phyloP scores from a whole-genome alignment of 2,113 vertebrate genomes.

The Drymodes brunneopygia region DNA sequence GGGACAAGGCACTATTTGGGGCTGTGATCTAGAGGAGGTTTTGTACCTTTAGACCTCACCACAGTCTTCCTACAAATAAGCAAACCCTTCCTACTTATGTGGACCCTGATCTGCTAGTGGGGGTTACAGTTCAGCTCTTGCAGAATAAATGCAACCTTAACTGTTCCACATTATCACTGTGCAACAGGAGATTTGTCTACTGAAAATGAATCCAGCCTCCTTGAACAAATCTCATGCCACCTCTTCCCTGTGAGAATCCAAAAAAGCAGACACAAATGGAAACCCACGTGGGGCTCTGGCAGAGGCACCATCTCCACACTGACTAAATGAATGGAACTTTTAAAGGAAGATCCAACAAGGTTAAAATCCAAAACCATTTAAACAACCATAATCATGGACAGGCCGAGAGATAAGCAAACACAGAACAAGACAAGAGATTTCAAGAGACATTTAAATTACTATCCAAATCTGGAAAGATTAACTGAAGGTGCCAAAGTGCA shows the following conservation, averaged over 20 bases:
- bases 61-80: neutral
- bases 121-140: neutral
- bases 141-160: neutral
- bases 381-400: conserved; percentile 45
- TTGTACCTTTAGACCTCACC: neutral
- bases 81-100: neutral
- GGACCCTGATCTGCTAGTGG: neutral
- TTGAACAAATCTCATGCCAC: neutral
- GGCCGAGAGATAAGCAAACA: conserved; percentile 45
- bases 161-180: neutral
- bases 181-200: neutral
- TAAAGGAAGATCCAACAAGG: conserved; percentile 43
- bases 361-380: conserved; percentile 50
- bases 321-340: conserved; percentile 30
- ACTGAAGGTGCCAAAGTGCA: conserved; percentile 51
- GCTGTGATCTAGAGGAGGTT: neutral
- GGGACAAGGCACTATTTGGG: neutral
- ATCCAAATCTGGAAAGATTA: conserved; percentile 52
- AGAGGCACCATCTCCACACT: neutral
- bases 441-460: conserved; percentile 61
- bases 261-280: neutral
- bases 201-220: neutral
- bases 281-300: neutral
- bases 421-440: conserved; percentile 54
- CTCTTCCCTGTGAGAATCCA: neutral